These are phyloP conservation scores for Cephalopterus ornatus DNA, from an alignment of 2,113 vertebrate species.

Conservation along the genomic window DNA sequence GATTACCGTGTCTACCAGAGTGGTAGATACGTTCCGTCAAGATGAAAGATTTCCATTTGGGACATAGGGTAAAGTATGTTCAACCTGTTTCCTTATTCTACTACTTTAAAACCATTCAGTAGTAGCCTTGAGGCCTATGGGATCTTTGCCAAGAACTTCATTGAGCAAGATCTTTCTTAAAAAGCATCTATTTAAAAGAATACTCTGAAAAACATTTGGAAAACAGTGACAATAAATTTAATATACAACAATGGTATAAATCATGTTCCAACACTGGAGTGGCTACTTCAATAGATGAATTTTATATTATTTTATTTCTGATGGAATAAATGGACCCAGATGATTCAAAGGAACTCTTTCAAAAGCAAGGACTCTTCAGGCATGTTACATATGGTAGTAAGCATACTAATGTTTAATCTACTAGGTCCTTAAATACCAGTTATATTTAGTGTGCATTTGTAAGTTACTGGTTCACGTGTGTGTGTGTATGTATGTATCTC, in stretches of 20 bases:
- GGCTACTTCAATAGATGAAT: not conserved
- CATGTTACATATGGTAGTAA: not conserved
- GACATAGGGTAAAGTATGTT: not conserved
- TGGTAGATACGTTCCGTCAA: not conserved
- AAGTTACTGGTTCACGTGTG: not conserved
- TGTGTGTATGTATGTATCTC: fast-evolving
- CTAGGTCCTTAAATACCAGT: not conserved
- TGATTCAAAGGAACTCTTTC: not conserved
- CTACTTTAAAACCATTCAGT: not conserved
- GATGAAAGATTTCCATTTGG: not conserved
- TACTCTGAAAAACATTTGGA: not conserved
- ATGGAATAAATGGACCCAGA: not conserved
- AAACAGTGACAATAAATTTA: not conserved
- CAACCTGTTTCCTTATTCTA: not conserved
- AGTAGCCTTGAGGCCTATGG: not conserved
- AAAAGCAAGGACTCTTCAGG: not conserved
- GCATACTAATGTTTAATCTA: not conserved
- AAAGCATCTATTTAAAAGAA: not conserved
- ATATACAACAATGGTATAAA: not conserved
- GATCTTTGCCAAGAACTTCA: not conserved
- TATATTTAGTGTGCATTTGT: not conserved
- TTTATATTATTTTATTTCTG: not conserved
- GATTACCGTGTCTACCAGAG: not conserved
- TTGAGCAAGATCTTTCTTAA: not conserved
- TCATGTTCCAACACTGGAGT: not conserved